Evolutionary conservation across 2,113 vertebrate species (phyloP).

Genomic region (Caloenas nicobarica): DNA sequence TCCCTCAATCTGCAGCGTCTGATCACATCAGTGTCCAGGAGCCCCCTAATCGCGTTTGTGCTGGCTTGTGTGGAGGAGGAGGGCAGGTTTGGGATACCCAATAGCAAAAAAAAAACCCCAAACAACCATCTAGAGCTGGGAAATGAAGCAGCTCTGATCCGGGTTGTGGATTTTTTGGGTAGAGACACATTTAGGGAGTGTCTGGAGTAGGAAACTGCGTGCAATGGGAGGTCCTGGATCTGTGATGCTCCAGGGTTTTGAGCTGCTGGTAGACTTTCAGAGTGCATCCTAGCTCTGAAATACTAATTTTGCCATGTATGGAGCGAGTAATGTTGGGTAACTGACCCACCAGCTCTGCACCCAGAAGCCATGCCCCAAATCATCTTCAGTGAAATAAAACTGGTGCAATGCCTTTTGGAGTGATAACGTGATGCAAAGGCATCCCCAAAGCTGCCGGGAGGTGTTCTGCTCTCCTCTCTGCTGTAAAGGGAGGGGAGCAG

Average conservation of each 20-base stretch:
- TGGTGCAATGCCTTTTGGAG: background rate
- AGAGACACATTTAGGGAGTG: background rate
- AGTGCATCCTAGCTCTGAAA: background rate
- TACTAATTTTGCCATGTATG: accelerated
- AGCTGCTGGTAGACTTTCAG: background rate
- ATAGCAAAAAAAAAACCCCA: background rate
- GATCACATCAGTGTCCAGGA: background rate
- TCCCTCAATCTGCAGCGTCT: background rate
- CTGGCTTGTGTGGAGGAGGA: background rate
- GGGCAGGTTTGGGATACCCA: background rate
- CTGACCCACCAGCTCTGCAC: no score
- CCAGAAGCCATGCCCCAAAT: background rate
- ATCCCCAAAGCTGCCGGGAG: background rate
- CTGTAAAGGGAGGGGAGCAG: background rate
- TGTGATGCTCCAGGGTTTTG: background rate
- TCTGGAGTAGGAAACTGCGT: background rate
- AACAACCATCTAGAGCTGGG: background rate
- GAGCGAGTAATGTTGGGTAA: background rate
- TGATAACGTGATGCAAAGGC: accelerated
- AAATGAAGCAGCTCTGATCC: accelerated
- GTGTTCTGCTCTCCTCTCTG: background rate
- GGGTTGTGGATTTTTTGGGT: background rate
- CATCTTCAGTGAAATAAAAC: background rate
- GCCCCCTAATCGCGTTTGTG: background rate
- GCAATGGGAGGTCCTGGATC: background rate